Conservation (phyloP, 2,113 vertebrate species). For the Saccopteryx bilineata region DNA sequence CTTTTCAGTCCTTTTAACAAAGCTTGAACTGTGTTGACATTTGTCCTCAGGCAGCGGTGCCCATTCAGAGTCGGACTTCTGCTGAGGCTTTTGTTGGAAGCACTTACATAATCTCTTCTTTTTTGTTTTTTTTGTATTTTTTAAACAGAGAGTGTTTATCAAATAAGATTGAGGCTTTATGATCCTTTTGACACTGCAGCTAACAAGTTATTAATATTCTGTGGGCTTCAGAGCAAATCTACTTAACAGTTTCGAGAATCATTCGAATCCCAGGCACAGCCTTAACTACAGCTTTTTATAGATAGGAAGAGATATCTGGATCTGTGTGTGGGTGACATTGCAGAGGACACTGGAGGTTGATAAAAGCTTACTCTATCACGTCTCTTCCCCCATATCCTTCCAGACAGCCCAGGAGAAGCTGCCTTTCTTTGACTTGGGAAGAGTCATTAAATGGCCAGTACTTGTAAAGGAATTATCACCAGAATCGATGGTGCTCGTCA, state of each 20-base stretch:
- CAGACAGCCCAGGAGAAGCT: conserved; percentile 70
- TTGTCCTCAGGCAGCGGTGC: conserved; percentile 70
- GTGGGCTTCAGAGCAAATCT: conserved; percentile 65
- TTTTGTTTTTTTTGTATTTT: not conserved
- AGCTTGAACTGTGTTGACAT: conserved; percentile 79
- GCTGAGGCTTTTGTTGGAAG: conserved; percentile 72
- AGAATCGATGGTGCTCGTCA: conserved; percentile 22
- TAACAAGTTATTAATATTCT: conserved; percentile 80
- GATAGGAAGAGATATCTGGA: conserved; percentile 63
- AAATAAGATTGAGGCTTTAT: conserved; percentile 71
- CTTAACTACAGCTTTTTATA: conserved; percentile 71
- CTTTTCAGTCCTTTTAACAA: conserved; percentile 75
- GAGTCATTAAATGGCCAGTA: conserved; percentile 2
- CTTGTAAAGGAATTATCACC: not conserved
- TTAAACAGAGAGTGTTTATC: conserved; percentile 69
- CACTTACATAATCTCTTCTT: conserved; percentile 72
- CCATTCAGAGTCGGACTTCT: conserved; percentile 72
- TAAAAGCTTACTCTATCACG: conserved; percentile 50
- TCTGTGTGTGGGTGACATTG: conserved; percentile 59
- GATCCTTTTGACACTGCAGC: conserved; percentile 69
- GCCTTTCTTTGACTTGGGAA: conserved; percentile 70
- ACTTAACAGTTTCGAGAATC: conserved; percentile 74
- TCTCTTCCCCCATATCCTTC: conserved; percentile 67
- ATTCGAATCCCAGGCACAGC: conserved; percentile 70
- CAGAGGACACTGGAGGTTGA: conserved; percentile 70